These are phyloP conservation scores for Parazoanthus swiftii DNA, from an alignment of 92 coral and sea anemone genomes.

Conservation along the genomic window DNA sequence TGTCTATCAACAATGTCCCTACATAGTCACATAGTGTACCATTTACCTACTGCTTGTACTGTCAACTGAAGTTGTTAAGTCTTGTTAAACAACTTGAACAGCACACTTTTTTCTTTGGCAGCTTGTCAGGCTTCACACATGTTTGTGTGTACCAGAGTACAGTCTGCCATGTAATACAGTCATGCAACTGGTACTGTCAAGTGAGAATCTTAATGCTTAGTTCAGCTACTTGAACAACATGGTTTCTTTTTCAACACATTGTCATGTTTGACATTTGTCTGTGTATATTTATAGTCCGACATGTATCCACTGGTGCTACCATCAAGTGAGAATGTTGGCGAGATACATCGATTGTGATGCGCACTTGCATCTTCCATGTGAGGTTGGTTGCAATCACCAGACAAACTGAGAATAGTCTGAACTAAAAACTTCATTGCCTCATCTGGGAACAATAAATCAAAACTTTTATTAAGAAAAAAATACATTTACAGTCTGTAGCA, in stretches of 20 bases:
- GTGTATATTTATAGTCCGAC: slow-evolving; percentile 49
- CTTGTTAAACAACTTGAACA: too few relatives aligned
- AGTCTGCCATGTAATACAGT: too few relatives aligned
- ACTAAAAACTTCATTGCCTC: slow-evolving; percentile 80
- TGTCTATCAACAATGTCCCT: not conserved
- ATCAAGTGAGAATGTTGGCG: slow-evolving; percentile 28
- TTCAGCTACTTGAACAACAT: slow-evolving; percentile 41
- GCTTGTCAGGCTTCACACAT: too few relatives aligned
- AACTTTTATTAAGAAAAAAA: too few relatives aligned
- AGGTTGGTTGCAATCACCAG: slow-evolving; percentile 70
- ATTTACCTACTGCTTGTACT: not conserved
- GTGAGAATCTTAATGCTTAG: too few relatives aligned
- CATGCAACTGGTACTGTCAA: too few relatives aligned
- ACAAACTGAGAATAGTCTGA: slow-evolving; percentile 74
- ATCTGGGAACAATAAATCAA: slow-evolving; percentile 44
- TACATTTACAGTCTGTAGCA: too few relatives aligned
- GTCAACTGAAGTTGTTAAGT: too few relatives aligned
- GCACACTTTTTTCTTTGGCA: too few relatives aligned
- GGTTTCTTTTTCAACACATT: slow-evolving; percentile 39
- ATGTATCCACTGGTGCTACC: slow-evolving; percentile 52
- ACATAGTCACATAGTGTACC: slow-evolving; percentile 36
- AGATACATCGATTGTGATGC: slow-evolving; percentile 1
- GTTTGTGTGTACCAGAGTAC: too few relatives aligned
- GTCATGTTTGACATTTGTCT: not conserved
- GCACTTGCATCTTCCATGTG: slow-evolving; percentile 31